Evolutionary conservation across 2,797 vertebrate genomes (phyloP).

Genomic region (Pseudomugil gertrudae): DNA sequence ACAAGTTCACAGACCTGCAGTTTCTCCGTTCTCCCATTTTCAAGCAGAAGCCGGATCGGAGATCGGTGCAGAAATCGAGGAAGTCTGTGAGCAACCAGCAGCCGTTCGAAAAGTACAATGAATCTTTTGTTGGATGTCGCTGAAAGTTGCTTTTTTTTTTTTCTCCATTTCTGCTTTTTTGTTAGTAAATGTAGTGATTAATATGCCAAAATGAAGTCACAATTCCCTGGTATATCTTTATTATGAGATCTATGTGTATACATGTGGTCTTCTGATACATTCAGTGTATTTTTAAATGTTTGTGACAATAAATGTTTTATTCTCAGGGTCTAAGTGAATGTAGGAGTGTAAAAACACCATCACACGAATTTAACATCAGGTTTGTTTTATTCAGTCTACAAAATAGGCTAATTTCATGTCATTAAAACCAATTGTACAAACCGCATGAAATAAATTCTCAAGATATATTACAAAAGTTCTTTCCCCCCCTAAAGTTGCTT

Average conservation of each 20-base stretch:
- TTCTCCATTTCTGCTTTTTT: not conserved
- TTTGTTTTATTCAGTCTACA: slow-evolving; percentile 83
- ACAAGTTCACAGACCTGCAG: slow-evolving; percentile 89
- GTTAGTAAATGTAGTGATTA: not conserved
- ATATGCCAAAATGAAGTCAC: not conserved
- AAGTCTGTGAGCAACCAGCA: slow-evolving; percentile 64
- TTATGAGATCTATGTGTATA: not conserved
- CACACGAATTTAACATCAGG: slow-evolving; percentile 51
- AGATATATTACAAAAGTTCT: slow-evolving; percentile 62
- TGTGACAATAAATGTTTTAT: slow-evolving; percentile 35
- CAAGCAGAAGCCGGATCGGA: slow-evolving; percentile 77
- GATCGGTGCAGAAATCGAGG: slow-evolving; percentile 65
- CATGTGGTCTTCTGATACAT: not conserved
- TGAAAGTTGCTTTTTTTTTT: slow-evolving; percentile 38
- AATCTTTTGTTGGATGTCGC: slow-evolving; percentile 84
- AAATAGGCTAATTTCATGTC: slow-evolving; percentile 79
- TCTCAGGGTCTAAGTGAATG: not conserved
- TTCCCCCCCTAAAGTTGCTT: slow-evolving; percentile 73
- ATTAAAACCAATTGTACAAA: slow-evolving; percentile 83
- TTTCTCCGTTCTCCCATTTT: slow-evolving; percentile 93
- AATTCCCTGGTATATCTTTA: slow-evolving; percentile 16
- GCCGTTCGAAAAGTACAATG: slow-evolving; percentile 79
- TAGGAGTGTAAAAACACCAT: not conserved
- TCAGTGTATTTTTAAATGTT: slow-evolving; percentile 1
- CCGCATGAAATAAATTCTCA: slow-evolving; percentile 78